These are phyloP conservation scores for Apogon hyalosoma DNA, from an alignment of 2,797 vertebrate species.

Conservation along the genomic window DNA sequence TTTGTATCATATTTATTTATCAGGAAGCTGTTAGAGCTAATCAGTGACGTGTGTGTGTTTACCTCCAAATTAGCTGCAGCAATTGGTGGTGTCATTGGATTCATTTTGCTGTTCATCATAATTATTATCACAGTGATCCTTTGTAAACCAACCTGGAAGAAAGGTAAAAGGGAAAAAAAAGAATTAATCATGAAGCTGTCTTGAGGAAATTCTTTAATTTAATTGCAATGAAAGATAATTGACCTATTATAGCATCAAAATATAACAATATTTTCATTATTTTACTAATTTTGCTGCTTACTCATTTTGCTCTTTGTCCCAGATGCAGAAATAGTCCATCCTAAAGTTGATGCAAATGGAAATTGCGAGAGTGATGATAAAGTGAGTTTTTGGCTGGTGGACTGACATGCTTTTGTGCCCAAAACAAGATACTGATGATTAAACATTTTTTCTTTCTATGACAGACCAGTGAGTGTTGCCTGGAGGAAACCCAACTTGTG, in stretches of 20 bases:
- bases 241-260: neutral
- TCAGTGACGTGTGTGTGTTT: slow-evolving; percentile 30
- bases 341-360: slow-evolving; percentile 73
- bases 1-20: slow-evolving; percentile 5
- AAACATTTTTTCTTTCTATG: slow-evolving; percentile 18
- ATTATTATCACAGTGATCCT: slow-evolving; percentile 27
- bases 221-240: neutral
- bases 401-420: neutral
- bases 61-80: slow-evolving; percentile 36
- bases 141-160: slow-evolving; percentile 26
- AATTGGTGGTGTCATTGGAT: neutral
- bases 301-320: slow-evolving; percentile 29
- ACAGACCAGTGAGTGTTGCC: slow-evolving; percentile 40
- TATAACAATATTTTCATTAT: neutral
- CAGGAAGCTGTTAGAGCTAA: slow-evolving; percentile 5
- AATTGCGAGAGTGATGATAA: slow-evolving; percentile 58
- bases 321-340: slow-evolving; percentile 19
- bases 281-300: neutral
- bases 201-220: slow-evolving; percentile 1
- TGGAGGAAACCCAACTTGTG: slow-evolving; percentile 16
- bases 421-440: neutral
- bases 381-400: slow-evolving; percentile 53
- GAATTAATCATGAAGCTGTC: neutral
- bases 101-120: slow-evolving; percentile 25
- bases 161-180: slow-evolving; percentile 60